These are phyloP conservation scores for Muntiacus reevesi DNA, from an alignment of 2,113 vertebrate species.

Conservation along the genomic window DNA sequence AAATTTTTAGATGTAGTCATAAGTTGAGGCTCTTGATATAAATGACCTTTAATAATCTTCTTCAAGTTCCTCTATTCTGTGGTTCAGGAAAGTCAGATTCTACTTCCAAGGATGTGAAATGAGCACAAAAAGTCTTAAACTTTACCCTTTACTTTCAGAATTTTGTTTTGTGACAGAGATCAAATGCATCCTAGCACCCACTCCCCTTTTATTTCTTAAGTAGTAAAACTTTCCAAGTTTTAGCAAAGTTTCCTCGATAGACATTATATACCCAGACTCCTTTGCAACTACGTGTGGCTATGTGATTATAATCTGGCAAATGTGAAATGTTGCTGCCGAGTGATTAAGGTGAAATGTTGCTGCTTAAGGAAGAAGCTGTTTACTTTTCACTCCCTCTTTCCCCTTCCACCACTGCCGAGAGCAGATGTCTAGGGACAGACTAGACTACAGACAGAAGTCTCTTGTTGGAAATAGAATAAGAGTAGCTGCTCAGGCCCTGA, in stretches of 20 bases:
- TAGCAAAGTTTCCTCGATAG: neutral
- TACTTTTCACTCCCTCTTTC: neutral
- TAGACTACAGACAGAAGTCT: neutral
- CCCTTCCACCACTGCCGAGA: neutral
- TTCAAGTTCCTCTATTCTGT: neutral
- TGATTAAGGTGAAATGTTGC: neutral
- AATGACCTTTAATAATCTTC: neutral
- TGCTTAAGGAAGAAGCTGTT: neutral
- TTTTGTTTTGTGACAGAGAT: neutral
- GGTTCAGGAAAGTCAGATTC: neutral
- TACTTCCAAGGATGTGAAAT: neutral
- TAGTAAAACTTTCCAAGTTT: neutral
- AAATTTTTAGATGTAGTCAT: neutral
- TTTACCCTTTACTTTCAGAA: neutral
- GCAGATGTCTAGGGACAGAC: neutral
- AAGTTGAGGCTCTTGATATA: neutral
- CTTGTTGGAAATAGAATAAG: neutral
- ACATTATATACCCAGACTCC: neutral
- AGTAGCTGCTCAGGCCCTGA: neutral
- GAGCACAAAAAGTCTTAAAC: neutral
- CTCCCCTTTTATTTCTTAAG: neutral
- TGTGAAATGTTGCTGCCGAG: neutral
- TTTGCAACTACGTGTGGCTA: neutral
- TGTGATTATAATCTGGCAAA: neutral
- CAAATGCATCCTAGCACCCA: neutral